Conservation (phyloP, 2,113 vertebrate genomes). For the Benitochromis conjunctus region DNA sequence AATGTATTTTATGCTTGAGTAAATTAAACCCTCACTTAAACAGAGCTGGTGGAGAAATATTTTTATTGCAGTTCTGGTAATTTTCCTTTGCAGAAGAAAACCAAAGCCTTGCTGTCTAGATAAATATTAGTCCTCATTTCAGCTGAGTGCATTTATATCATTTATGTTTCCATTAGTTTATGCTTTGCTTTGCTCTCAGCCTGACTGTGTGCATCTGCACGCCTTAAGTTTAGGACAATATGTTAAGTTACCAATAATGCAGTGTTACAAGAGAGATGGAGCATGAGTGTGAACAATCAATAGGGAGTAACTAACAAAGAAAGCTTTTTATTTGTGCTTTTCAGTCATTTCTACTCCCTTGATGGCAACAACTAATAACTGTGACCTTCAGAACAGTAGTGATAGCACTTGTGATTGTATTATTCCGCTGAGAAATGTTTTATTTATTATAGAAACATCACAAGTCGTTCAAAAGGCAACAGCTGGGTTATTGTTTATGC, state of each 20-base stretch:
- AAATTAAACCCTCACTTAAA: neutral
- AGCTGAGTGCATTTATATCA: neutral
- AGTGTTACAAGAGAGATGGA: accelerated
- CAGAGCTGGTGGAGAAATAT: neutral
- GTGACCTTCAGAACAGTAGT: accelerated
- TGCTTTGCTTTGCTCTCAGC: neutral
- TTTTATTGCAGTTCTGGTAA: neutral
- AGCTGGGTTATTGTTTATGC: neutral
- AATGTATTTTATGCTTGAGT: neutral
- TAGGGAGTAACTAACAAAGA: neutral
- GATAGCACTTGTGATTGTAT: neutral
- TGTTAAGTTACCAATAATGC: neutral
- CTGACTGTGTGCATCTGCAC: neutral
- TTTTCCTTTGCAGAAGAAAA: neutral
- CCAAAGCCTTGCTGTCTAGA: neutral
- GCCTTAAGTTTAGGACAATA: neutral
- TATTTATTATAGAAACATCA: neutral
- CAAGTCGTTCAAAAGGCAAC: neutral
- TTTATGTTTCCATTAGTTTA: neutral
- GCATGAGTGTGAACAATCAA: neutral
- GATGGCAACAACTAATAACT: neutral
- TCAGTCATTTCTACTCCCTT: neutral
- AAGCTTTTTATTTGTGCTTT: neutral
- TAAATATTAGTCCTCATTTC: neutral
- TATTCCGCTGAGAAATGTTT: neutral